Evolutionary conservation across 2,888 invertebrate genomes (phyloP).

Genomic region (Allophyes oxyacanthae): DNA sequence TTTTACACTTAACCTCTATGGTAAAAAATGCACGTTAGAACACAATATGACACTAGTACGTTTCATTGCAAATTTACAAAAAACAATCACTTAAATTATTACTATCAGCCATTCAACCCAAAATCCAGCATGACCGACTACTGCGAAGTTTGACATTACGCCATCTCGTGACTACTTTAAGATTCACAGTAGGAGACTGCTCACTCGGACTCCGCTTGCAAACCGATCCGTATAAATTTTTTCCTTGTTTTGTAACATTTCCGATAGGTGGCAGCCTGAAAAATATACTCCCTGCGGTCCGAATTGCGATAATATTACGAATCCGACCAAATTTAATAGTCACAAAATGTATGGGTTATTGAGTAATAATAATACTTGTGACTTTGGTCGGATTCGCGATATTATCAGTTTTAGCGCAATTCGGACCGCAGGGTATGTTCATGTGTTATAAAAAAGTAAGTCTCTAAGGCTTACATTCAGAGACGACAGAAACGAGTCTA

Average conservation of each 20-base stretch:
- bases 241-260: slow-evolving; percentile 10
- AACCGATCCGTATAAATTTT: neutral
- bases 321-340: no score
- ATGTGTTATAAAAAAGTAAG: no score
- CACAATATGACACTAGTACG: slow-evolving; percentile 45
- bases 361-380: no score
- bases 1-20: slow-evolving; percentile 33
- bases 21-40: slow-evolving; percentile 45
- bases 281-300: no score
- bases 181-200: slow-evolving; percentile 17
- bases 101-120: slow-evolving; percentile 83
- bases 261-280: slow-evolving; percentile 34
- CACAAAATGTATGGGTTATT: no score
- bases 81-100: slow-evolving; percentile 65
- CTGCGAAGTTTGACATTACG: slow-evolving; percentile 49
- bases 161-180: slow-evolving; percentile 66
- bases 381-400: no score
- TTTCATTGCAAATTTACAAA: slow-evolving; percentile 65
- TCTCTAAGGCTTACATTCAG: no score
- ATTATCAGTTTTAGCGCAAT: no score
- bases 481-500: no score
- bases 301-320: no score
- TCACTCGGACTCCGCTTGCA: slow-evolving; percentile 3
- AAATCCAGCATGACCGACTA: slow-evolving; percentile 63
- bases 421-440: no score